phyloP scores from a whole-genome alignment of 2,797 vertebrate genomes.

The Artibeus lituratus region DNA sequence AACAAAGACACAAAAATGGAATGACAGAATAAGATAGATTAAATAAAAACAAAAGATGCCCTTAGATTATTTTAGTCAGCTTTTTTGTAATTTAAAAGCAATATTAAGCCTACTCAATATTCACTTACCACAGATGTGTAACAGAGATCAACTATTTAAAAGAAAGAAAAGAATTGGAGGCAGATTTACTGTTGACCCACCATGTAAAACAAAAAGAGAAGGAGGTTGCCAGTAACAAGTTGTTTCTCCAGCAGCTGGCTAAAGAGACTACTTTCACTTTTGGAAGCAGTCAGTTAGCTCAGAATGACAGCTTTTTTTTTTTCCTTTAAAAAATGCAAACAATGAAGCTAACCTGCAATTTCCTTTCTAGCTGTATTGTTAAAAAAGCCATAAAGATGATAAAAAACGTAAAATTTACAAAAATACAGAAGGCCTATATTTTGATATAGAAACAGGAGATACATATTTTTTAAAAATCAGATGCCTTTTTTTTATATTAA shows the following conservation, averaged over 20 bases:
- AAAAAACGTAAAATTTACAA: not conserved
- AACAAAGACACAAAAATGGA: not conserved
- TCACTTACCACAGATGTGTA: not conserved
- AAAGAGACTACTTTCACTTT: conserved; percentile 56
- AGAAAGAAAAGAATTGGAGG: not conserved
- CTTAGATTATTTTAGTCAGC: not conserved
- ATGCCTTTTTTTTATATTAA: conserved; percentile 85
- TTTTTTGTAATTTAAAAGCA: not conserved
- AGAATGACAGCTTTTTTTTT: not conserved
- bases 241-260: conserved; percentile 53
- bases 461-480: conserved; percentile 73
- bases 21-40: not conserved
- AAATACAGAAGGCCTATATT: conserved; percentile 65
- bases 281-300: conserved; percentile 32
- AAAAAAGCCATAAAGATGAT: not conserved
- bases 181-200: conserved; percentile 23
- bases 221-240: conserved; percentile 64
- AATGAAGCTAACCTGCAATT: not conserved
- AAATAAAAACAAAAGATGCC: not conserved
- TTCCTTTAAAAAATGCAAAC: conserved; percentile 33
- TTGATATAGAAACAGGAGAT: conserved; percentile 70
- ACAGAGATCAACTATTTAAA: not conserved
- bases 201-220: conserved; percentile 39
- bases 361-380: not conserved
- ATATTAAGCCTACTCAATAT: not conserved